phyloP scores from a whole-genome alignment of 64 coral and sea anemone species.

The Porites lutea region DNA sequence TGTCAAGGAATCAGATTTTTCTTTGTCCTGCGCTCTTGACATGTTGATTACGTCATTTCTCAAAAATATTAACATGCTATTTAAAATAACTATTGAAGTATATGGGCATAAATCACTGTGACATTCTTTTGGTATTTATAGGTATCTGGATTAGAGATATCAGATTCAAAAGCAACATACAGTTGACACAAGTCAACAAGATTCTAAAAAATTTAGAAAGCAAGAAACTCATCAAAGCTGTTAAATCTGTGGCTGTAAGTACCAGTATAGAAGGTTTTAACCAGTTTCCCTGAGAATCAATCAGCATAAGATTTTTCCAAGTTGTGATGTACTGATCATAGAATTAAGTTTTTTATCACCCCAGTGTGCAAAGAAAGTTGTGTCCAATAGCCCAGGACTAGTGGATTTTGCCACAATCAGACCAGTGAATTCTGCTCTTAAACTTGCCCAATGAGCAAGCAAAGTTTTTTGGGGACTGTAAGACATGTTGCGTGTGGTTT shows the following conservation, averaged over 20 bases:
- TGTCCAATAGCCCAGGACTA: too few species aligned
- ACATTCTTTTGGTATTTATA: background rate
- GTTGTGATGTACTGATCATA: too few species aligned
- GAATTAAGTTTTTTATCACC: too few species aligned
- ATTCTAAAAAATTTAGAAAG: constrained; percentile 98
- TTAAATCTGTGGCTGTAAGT: constrained; percentile 98
- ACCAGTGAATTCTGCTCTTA: too few species aligned
- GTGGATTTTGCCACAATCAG: too few species aligned
- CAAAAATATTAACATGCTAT: background rate
- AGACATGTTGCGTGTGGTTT: too few species aligned
- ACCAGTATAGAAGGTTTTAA: background rate
- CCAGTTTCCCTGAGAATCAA: background rate
- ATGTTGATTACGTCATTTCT: too few species aligned
- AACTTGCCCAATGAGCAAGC: too few species aligned
- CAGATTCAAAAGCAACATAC: constrained; percentile 96
- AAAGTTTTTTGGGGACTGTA: too few species aligned
- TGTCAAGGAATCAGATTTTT: too few species aligned
- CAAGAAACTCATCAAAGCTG: constrained; percentile 96
- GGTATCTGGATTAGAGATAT: constrained; percentile 99
- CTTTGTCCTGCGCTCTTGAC: too few species aligned
- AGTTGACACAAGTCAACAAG: constrained; percentile 96
- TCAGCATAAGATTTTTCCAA: too few species aligned
- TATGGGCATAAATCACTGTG: background rate
- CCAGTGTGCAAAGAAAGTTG: background rate
- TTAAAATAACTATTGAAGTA: background rate